Evolutionary conservation across 2,797 vertebrate species (phyloP).

Genomic region (Crax fasciolata): DNA sequence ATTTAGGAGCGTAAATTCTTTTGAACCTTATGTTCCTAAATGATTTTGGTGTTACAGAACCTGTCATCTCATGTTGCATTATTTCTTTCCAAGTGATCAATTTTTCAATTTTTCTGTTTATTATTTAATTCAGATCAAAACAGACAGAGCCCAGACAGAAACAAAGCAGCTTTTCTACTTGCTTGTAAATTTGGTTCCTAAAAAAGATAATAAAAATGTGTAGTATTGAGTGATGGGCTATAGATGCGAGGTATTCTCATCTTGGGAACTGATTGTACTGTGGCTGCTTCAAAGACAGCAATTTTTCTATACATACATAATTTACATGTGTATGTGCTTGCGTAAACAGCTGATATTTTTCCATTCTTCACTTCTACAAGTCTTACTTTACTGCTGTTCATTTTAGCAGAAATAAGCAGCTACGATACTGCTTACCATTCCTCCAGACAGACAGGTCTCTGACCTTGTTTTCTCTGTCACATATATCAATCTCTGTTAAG

Average conservation of each 20-base stretch:
- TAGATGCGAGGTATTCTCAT: neutral
- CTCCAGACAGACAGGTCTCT: neutral
- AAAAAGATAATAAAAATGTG: neutral
- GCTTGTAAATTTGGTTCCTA: neutral
- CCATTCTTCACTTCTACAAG: neutral
- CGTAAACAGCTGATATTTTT: neutral
- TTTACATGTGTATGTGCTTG: neutral
- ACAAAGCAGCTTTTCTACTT: neutral
- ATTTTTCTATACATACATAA: neutral
- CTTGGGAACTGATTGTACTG: neutral
- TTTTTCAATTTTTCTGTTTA: neutral
- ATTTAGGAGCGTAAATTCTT: neutral
- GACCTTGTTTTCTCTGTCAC: neutral
- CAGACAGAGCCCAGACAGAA: neutral
- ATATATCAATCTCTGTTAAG: neutral
- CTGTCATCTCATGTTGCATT: neutral
- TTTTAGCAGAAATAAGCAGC: neutral
- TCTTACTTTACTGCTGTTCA: neutral
- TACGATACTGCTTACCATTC: neutral
- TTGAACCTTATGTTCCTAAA: neutral
- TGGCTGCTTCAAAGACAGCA: neutral
- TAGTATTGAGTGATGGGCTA: neutral
- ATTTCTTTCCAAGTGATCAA: neutral
- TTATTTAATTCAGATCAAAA: neutral
- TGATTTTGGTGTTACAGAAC: neutral